phyloP scores from a whole-genome alignment of 2,113 vertebrate species.

The Vidua macroura region DNA sequence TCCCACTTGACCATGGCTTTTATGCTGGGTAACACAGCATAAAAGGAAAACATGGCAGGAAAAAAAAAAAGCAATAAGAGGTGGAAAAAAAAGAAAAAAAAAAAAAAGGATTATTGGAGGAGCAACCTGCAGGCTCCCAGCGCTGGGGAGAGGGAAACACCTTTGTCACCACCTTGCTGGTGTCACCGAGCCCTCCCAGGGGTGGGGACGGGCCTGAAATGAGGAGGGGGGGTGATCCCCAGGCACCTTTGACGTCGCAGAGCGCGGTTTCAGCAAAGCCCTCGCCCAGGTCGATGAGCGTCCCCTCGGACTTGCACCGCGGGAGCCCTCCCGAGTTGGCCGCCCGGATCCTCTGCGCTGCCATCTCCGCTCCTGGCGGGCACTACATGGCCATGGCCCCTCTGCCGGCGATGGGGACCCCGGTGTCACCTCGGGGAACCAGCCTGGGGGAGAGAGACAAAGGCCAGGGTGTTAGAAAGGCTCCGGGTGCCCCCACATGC shows the following conservation, averaged over 20 bases:
- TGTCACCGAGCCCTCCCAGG: not conserved
- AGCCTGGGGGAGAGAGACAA: not conserved
- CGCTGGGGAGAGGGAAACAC: fast-evolving
- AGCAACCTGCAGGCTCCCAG: not conserved
- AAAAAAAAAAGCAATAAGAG: not conserved
- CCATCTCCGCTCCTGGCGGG: slow-evolving; percentile 71
- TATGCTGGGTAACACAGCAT: not conserved
- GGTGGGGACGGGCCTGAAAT: fast-evolving
- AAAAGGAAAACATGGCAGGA: not conserved
- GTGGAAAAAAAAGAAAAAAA: not conserved
- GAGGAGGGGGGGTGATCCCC: not conserved
- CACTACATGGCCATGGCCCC: slow-evolving; percentile 46
- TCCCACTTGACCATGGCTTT: not conserved
- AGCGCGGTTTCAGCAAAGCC: slow-evolving; percentile 82
- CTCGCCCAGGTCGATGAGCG: slow-evolving; percentile 87
- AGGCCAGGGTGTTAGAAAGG: not conserved
- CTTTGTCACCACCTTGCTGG: fast-evolving
- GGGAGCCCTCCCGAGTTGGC: slow-evolving; percentile 84
- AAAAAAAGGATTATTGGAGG: not conserved
- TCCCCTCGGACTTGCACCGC: slow-evolving; percentile 92
- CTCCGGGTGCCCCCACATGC: fast-evolving
- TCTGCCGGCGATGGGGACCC: fast-evolving
- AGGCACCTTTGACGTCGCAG: slow-evolving; percentile 88
- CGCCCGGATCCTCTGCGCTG: slow-evolving; percentile 91
- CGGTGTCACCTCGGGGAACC: not conserved